Evolutionary conservation across 2,113 vertebrate species (phyloP).

Genomic region (Nyctereutes procyonoides): DNA sequence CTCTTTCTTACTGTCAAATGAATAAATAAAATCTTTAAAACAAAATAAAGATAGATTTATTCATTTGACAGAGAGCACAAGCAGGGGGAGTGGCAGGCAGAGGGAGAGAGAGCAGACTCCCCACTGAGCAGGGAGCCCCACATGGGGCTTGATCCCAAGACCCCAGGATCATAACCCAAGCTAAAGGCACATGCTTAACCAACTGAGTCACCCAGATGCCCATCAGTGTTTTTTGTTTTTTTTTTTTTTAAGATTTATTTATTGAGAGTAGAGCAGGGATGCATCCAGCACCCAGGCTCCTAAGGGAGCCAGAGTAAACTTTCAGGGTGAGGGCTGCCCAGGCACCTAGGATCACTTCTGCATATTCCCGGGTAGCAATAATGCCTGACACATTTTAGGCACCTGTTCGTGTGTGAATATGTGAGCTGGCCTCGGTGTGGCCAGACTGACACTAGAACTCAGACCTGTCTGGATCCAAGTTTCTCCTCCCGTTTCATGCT

Average conservation of each 20-base stretch:
- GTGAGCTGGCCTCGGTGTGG: neutral
- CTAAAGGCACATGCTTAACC: too few species aligned
- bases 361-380: neutral
- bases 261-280: neutral
- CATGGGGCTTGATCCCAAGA: too few species aligned
- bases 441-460: neutral
- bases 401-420: neutral
- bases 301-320: neutral
- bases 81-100: too few species aligned
- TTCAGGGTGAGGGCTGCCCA: neutral
- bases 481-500: neutral
- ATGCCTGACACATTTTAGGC: neutral
- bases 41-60: neutral
- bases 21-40: neutral
- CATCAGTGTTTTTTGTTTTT: too few species aligned
- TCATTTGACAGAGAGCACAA: too few species aligned
- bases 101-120: too few species aligned
- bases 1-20: neutral
- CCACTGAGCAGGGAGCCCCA: too few species aligned
- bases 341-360: neutral
- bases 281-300: neutral
- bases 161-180: too few species aligned
- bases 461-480: neutral
- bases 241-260: too few species aligned
- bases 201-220: too few species aligned